Conservation (phyloP, 2,797 vertebrate genomes). For the Rhyacichthys aspro region DNA sequence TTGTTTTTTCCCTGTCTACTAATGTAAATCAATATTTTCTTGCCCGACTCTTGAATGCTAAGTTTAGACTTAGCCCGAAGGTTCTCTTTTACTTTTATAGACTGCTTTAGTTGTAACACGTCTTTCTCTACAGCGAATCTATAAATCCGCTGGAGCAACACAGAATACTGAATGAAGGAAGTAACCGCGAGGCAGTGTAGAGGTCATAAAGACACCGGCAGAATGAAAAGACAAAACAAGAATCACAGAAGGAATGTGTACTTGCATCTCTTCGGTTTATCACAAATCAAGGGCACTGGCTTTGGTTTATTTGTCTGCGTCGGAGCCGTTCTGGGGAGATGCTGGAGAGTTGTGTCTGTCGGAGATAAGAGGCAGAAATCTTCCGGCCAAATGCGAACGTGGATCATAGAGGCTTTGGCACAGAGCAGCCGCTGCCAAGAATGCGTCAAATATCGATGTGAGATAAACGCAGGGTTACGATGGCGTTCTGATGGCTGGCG, state of each 20-base stretch:
- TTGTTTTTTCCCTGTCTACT: neutral
- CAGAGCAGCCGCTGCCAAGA: slow-evolving; percentile 42
- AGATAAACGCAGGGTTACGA: slow-evolving; percentile 49
- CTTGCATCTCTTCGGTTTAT: slow-evolving; percentile 53
- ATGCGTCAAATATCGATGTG: slow-evolving; percentile 46
- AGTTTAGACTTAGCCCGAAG: slow-evolving; percentile 10
- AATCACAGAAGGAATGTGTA: slow-evolving; percentile 48
- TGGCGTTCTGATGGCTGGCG: slow-evolving; percentile 35
- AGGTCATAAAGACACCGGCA: slow-evolving; percentile 20
- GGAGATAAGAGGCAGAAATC: slow-evolving; percentile 47
- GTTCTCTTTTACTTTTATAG: slow-evolving; percentile 9
- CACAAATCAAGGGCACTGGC: slow-evolving; percentile 56
- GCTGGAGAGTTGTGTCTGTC: slow-evolving; percentile 54
- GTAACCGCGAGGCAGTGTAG: slow-evolving; percentile 15
- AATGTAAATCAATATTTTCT: slow-evolving; percentile 7
- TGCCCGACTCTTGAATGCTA: neutral
- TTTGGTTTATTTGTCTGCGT: slow-evolving; percentile 58
- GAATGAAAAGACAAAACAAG: slow-evolving; percentile 49
- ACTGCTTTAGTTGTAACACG: slow-evolving; percentile 2
- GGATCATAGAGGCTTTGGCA: slow-evolving; percentile 49
- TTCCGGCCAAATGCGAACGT: slow-evolving; percentile 41
- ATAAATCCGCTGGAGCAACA: slow-evolving; percentile 6
- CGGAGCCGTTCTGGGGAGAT: slow-evolving; percentile 27
- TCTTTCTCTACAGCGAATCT: slow-evolving; percentile 3
- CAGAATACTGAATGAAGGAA: slow-evolving; percentile 15